Percentiles rank a stretch among this genome's conserved stretches.
These are phyloP conservation scores for Laticauda colubrina DNA, from an alignment of 2,113 vertebrate genomes.

Conservation along the genomic window DNA sequence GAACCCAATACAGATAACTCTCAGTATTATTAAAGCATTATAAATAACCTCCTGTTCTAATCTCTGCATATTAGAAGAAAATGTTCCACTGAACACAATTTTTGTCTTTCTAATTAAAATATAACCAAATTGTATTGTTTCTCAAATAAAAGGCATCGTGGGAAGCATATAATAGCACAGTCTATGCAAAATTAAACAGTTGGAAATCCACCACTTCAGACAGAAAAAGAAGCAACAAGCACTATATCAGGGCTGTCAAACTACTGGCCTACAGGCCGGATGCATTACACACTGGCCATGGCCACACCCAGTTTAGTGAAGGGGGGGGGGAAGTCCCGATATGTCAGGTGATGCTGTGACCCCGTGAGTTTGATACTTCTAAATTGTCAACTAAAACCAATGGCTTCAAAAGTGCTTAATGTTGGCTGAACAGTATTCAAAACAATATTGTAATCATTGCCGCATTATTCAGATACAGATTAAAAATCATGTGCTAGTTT, in stretches of 20 bases:
- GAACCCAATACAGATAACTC: neutral
- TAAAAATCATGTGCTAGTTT: constrained; percentile 5
- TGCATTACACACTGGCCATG: too few relatives aligned
- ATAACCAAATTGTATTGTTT: neutral
- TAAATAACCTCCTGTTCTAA: neutral
- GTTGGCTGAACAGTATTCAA: neutral
- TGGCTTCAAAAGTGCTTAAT: neutral
- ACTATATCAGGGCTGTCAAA: neutral
- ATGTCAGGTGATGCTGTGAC: too few relatives aligned
- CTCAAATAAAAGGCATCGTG: neutral
- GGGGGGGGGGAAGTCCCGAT: too few relatives aligned
- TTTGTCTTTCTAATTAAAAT: neutral
- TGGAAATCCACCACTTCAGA: neutral
- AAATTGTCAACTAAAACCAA: neutral
- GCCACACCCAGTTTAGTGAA: too few relatives aligned
- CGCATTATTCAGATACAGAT: neutral
- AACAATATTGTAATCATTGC: neutral
- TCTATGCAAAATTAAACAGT: neutral
- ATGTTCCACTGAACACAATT: neutral
- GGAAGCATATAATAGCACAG: neutral
- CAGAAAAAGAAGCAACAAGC: neutral
- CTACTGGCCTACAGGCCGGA: too few relatives aligned
- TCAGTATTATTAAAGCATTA: neutral
- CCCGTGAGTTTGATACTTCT: neutral
- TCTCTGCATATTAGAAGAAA: neutral